Conservation (phyloP, 1,140 invertebrate species). For the Saccostrea echinata region DNA sequence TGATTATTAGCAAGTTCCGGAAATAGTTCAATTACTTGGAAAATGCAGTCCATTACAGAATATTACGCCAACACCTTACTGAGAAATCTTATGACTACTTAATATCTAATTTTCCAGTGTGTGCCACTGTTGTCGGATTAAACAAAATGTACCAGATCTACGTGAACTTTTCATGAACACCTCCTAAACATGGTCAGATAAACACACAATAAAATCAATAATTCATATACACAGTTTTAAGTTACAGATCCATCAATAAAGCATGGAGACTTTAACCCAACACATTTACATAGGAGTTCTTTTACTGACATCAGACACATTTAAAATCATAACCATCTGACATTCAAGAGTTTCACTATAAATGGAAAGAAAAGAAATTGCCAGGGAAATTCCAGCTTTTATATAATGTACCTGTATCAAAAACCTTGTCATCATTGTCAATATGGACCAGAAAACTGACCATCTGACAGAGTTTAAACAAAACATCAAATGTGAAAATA, state of each 20-base stretch:
- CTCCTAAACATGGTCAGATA: neutral
- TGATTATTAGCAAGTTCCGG: too few relatives aligned
- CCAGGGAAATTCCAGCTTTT: too few relatives aligned
- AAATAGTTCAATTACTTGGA: too few relatives aligned
- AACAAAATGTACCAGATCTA: too few relatives aligned
- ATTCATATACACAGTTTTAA: slow-evolving; percentile 5
- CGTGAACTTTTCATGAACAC: neutral
- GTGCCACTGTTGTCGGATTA: too few relatives aligned
- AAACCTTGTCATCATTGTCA: neutral
- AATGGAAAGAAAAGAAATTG: too few relatives aligned
- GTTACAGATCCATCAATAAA: neutral
- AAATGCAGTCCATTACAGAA: too few relatives aligned
- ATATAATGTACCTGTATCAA: neutral
- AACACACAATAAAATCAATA: slow-evolving; percentile 24
- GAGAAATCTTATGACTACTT: too few relatives aligned
- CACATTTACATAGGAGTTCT: neutral
- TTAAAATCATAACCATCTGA: too few relatives aligned
- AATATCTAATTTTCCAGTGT: too few relatives aligned
- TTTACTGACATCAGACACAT: neutral
- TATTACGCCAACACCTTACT: too few relatives aligned
- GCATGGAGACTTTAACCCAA: neutral
- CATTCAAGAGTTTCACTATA: too few relatives aligned
- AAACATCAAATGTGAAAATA: neutral
- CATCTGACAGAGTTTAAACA: neutral
- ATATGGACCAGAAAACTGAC: neutral